phyloP scores from a whole-genome alignment of 2,797 vertebrate species.

The Anguilla anguilla region DNA sequence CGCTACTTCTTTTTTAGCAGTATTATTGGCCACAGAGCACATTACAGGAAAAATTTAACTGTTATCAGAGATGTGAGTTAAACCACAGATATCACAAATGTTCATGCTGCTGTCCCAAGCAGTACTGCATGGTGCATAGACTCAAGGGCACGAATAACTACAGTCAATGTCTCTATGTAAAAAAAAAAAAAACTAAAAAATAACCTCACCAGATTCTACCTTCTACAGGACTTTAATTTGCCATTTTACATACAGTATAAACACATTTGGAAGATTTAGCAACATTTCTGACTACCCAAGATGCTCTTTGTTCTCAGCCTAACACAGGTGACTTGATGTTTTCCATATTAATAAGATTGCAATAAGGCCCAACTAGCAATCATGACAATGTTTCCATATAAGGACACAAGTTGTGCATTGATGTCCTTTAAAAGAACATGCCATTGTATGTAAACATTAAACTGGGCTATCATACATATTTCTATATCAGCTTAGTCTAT shows the following conservation, averaged over 20 bases:
- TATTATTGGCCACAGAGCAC: background rate
- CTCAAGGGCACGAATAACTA: background rate
- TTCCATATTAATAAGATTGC: background rate
- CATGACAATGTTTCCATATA: background rate
- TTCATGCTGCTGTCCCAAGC: background rate
- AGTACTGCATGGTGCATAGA: background rate
- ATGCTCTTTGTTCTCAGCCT: background rate
- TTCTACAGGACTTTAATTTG: background rate
- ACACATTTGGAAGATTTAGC: background rate
- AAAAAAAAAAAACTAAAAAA: background rate
- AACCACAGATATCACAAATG: background rate
- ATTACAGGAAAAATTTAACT: background rate
- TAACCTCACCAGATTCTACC: background rate
- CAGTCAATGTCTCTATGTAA: background rate
- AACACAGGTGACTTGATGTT: background rate
- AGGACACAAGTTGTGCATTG: background rate
- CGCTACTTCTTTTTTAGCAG: background rate
- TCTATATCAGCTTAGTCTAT: background rate
- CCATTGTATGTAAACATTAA: background rate
- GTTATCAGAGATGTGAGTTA: background rate
- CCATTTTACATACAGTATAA: background rate
- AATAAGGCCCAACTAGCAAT: background rate
- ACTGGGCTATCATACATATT: background rate
- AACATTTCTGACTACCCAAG: background rate
- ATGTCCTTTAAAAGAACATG: background rate